phyloP scores from a whole-genome alignment of 2,888 invertebrate species.

The Caenorhabditis wallacei region DNA sequence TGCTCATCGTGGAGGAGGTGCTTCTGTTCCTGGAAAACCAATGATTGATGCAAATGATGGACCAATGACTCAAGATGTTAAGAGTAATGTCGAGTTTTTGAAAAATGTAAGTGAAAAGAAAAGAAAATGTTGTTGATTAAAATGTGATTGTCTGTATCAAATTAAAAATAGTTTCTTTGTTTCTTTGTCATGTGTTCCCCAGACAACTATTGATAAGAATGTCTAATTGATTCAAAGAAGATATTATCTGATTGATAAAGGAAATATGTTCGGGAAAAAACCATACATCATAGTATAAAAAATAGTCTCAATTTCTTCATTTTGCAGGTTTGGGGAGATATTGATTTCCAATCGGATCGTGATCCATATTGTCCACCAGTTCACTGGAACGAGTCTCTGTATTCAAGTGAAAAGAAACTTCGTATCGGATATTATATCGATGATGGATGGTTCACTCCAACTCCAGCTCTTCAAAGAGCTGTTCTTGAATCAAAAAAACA shows the following conservation, averaged over 20 bases:
- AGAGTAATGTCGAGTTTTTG: slow-evolving; percentile 72
- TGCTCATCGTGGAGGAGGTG: slow-evolving; percentile 71
- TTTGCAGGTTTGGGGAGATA: slow-evolving; percentile 68
- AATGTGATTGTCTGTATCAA: too few species aligned
- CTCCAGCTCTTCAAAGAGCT: slow-evolving; percentile 74
- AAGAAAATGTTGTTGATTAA: too few species aligned
- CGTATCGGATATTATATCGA: slow-evolving; percentile 76
- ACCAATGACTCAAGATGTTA: slow-evolving; percentile 77
- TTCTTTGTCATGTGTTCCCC: neutral
- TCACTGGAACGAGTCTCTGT: slow-evolving; percentile 71
- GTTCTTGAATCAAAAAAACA: slow-evolving; percentile 69
- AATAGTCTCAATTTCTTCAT: too few species aligned
- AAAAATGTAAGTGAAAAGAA: slow-evolving; percentile 49
- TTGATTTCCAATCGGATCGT: slow-evolving; percentile 66
- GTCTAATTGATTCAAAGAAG: neutral
- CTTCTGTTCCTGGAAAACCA: slow-evolving; percentile 79
- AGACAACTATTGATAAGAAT: slow-evolving; percentile 4
- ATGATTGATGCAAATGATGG: slow-evolving; percentile 78
- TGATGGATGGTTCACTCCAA: slow-evolving; percentile 79
- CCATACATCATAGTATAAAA: too few species aligned
- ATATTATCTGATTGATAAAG: too few species aligned
- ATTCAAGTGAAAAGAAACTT: slow-evolving; percentile 62
- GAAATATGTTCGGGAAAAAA: too few species aligned
- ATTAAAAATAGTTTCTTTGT: neutral
- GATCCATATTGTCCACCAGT: slow-evolving; percentile 80